These are phyloP conservation scores for Ochropleura leucogaster DNA, from an alignment of 2,888 invertebrate species.

Conservation along the genomic window DNA sequence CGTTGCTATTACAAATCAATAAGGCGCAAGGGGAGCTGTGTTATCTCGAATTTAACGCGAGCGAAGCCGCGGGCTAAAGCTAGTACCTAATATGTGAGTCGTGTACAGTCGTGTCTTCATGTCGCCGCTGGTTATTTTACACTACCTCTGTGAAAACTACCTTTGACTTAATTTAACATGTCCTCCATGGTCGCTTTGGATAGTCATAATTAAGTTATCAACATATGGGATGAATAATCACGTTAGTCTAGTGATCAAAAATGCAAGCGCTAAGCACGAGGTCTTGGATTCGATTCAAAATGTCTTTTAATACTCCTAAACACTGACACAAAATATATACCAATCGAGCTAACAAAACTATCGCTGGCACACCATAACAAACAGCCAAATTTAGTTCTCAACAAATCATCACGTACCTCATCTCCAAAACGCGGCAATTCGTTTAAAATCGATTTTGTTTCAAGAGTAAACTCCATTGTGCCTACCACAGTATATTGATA, in stretches of 20 bases:
- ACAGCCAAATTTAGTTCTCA: slow-evolving; percentile 32
- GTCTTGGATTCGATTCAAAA: too few species aligned
- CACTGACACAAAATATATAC: slow-evolving; percentile 5
- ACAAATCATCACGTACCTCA: slow-evolving; percentile 24
- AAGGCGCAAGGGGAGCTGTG: too few species aligned
- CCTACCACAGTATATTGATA: background rate
- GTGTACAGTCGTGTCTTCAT: slow-evolving; percentile 8
- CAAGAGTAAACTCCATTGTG: slow-evolving; percentile 20
- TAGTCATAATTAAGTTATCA: too few species aligned
- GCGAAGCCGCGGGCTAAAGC: too few species aligned
- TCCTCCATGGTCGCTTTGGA: background rate
- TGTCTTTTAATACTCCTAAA: background rate
- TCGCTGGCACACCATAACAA: slow-evolving; percentile 7
- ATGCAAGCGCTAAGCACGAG: too few species aligned
- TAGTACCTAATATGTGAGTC: background rate
- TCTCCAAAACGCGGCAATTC: slow-evolving; percentile 36
- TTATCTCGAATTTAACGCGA: too few species aligned
- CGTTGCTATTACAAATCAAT: too few species aligned
- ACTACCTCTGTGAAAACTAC: slow-evolving; percentile 6
- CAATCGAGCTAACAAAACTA: slow-evolving; percentile 17
- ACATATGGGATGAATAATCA: too few species aligned
- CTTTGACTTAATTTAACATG: background rate
- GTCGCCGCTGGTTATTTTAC: slow-evolving; percentile 21
- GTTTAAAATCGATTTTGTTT: slow-evolving; percentile 50
- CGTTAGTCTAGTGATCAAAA: background rate